Evolutionary conservation across 2,113 vertebrate species (phyloP).

Genomic region (Theristicus caerulescens): DNA sequence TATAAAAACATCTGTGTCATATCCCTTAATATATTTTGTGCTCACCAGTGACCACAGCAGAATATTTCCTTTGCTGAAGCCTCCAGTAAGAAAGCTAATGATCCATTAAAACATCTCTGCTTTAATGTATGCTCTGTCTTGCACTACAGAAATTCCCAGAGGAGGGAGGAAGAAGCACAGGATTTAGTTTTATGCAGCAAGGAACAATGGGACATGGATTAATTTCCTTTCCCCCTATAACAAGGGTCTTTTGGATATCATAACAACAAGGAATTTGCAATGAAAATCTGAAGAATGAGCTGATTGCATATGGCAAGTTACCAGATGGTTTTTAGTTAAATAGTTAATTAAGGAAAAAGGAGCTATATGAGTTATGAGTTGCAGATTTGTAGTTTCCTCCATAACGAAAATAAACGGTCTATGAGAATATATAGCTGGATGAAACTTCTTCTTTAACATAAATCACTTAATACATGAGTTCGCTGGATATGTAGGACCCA

Average conservation of each 20-base stretch:
- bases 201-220: neutral
- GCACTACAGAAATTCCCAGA: neutral
- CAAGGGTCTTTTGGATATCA: neutral
- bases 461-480: neutral
- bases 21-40: neutral
- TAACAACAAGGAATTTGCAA: neutral
- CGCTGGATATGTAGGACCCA: neutral
- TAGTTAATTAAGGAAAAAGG: neutral
- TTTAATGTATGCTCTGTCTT: neutral
- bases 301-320: neutral
- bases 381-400: neutral
- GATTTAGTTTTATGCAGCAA: conserved; percentile 16
- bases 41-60: neutral
- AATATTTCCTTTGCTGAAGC: conserved; percentile 4
- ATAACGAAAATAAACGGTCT: conserved; percentile 1
- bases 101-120: neutral
- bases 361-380: neutral
- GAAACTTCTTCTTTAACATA: neutral
- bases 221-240: neutral
- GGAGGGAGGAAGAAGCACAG: neutral
- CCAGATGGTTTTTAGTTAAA: conserved; percentile 19
- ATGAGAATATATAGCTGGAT: neutral
- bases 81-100: neutral
- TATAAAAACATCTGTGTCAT: neutral
- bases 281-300: neutral